phyloP scores from a whole-genome alignment of 2,113 vertebrate species.

The Aspidoscelis tigris region DNA sequence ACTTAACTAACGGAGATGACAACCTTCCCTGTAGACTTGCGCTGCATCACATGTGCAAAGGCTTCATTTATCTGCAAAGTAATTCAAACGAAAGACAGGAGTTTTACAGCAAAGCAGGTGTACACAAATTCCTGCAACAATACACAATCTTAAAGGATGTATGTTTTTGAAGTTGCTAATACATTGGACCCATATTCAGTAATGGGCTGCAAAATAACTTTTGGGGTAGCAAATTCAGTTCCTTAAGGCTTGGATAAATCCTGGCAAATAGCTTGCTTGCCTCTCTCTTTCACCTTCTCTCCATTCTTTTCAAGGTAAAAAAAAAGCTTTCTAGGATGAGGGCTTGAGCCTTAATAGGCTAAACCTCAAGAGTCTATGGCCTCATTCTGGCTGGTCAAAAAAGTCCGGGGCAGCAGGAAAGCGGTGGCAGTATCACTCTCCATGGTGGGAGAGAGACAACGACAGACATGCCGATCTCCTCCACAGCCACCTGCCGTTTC shows the following conservation, averaged over 20 bases:
- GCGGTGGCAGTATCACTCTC: too few relatives aligned
- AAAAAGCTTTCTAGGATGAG: too few relatives aligned
- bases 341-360: too few relatives aligned
- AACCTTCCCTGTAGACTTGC: constrained; percentile 55
- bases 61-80: constrained; percentile 52
- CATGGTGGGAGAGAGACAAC: too few relatives aligned
- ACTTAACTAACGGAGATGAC: constrained; percentile 35
- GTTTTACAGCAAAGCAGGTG: background rate
- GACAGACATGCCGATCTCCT: too few relatives aligned
- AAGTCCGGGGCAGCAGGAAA: too few relatives aligned
- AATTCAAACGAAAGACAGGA: background rate
- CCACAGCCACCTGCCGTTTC: too few relatives aligned
- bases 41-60: constrained; percentile 44
- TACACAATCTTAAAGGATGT: background rate
- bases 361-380: too few relatives aligned
- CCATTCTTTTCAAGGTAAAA: too few relatives aligned
- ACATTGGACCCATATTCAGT: too few relatives aligned
- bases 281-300: background rate
- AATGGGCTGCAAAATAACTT: background rate
- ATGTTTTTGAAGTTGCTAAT: background rate
- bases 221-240: background rate
- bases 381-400: too few relatives aligned
- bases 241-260: background rate
- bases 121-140: background rate
- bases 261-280: background rate